phyloP scores from a whole-genome alignment of 2,888 invertebrate species.

The Anthophora plumipes region DNA sequence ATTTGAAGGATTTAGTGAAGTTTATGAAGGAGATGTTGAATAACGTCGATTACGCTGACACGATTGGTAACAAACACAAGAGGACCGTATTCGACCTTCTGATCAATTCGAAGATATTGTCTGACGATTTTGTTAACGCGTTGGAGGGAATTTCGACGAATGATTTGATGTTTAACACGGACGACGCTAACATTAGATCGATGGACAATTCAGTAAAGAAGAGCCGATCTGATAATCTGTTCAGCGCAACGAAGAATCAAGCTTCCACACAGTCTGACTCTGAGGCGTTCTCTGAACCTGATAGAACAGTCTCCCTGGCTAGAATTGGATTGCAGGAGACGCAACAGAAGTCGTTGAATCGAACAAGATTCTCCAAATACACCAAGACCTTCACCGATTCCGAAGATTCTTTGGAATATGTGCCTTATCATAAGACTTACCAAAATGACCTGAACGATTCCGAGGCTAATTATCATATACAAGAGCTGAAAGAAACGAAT shows the following conservation, averaged over 20 bases:
- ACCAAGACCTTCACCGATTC: conserved; percentile 80
- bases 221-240: conserved; percentile 73
- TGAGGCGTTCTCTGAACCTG: conserved; percentile 95
- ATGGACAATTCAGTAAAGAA: conserved; percentile 67
- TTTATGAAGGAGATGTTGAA: conserved; percentile 81
- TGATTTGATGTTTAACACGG: conserved; percentile 42
- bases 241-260: conserved; percentile 66
- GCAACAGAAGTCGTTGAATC: conserved; percentile 69
- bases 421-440: conserved; percentile 76
- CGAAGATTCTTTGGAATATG: conserved; percentile 80
- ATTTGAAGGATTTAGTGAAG: conserved; percentile 79
- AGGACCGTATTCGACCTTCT: conserved; percentile 78
- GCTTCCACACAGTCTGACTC: conserved; percentile 88
- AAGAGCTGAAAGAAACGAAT: conserved; percentile 78
- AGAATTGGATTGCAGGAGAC: conserved; percentile 89
- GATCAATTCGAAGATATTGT: conserved; percentile 79
- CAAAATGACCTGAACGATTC: conserved; percentile 77
- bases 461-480: conserved; percentile 74
- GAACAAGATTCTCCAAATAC: conserved; percentile 75
- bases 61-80: conserved; percentile 73
- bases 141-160: conserved; percentile 72
- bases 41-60: conserved; percentile 68
- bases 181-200: conserved; percentile 32
- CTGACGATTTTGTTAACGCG: conserved; percentile 78
- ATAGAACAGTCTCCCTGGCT: conserved; percentile 91